Evolutionary conservation across 1,140 invertebrate genomes (phyloP).

Genomic region (Eufriesea mexicana): DNA sequence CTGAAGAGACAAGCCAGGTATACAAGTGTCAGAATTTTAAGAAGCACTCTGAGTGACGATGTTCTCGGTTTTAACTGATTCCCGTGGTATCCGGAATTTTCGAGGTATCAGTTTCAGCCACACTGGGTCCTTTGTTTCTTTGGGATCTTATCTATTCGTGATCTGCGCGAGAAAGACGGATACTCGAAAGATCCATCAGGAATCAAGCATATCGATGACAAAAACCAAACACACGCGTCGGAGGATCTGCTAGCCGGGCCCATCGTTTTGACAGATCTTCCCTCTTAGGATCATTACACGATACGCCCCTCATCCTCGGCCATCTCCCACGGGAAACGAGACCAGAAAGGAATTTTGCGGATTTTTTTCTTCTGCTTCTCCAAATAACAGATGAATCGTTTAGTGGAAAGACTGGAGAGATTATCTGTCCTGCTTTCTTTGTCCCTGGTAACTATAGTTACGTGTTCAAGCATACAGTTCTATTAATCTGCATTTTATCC

Average conservation of each 20-base stretch:
- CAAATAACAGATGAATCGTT: too few species aligned
- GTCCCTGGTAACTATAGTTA: too few species aligned
- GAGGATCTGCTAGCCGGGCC: constrained; percentile 7
- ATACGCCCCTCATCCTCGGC: not conserved
- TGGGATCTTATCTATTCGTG: not conserved
- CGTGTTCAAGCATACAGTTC: too few species aligned
- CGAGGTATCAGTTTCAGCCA: constrained; percentile 18
- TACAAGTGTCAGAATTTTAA: not conserved
- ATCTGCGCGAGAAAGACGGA: constrained; percentile 37
- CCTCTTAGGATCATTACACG: constrained; percentile 47
- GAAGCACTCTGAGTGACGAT: too few species aligned
- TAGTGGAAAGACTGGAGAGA: too few species aligned
- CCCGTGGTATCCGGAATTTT: not conserved
- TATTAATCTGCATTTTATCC: too few species aligned
- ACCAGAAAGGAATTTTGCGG: not conserved
- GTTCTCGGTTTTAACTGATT: constrained; percentile 7
- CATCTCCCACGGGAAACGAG: not conserved
- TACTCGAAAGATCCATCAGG: constrained; percentile 44
- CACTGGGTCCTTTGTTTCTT: not conserved
- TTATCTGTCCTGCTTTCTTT: too few species aligned
- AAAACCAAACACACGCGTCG: constrained; percentile 41
- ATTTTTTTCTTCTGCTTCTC: not conserved
- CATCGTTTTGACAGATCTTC: constrained; percentile 62
- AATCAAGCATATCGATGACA: constrained; percentile 56
- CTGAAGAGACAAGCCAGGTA: too few species aligned